Evolutionary conservation across 1,140 invertebrate genomes (phyloP), one percentile per base, ranked within the genome.

Genomic region (Brachionus rubens): DNA sequence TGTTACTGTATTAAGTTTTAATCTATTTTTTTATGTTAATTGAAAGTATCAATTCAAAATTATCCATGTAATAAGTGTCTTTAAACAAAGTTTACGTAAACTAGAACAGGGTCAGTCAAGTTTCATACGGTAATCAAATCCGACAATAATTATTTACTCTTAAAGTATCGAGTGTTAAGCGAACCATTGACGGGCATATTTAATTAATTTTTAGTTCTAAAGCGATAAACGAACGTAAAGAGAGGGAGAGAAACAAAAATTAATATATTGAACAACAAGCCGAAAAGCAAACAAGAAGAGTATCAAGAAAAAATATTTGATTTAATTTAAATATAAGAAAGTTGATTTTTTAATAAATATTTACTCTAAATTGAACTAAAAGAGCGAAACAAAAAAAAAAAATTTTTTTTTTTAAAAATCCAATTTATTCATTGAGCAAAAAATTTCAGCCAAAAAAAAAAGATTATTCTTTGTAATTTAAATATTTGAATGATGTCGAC

Each of bases 261-360:
- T 59, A 59, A 30, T 59, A n/a, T 59, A 59, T 59, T 59, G 54
- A 59, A 59, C 54, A 59, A 59, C 54, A 59, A 59, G 54, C 54
- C 54, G 30, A 59, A 59, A 59, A 59, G 54, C 54, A 59, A 59
- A 59, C 54, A 59, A 59, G 54, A 59, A 54, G 26, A 54, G 50
- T n/a, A n/a, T 36, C 54, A 33, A 59, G 54, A 28, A 59, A 59
- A 5, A 59, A 59, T 59, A 59, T 59, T 59, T 59, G 54, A 59
- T 59, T 59, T 59, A 59, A 59, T 59, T 59, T 59, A 59, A 59
- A 59, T 36, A 36, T 59, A 59, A 59, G 54, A 59, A 59, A 59
- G 54, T 59, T 59, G 30, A 33, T 59, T 33, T 59, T 59, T 59
- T 59, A 33, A 19, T 59, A 59, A 59, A 59, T 59, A 59, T 59